Conservation (phyloP, 2,113 vertebrate species). For the Hippocampus guttulatus region DNA sequence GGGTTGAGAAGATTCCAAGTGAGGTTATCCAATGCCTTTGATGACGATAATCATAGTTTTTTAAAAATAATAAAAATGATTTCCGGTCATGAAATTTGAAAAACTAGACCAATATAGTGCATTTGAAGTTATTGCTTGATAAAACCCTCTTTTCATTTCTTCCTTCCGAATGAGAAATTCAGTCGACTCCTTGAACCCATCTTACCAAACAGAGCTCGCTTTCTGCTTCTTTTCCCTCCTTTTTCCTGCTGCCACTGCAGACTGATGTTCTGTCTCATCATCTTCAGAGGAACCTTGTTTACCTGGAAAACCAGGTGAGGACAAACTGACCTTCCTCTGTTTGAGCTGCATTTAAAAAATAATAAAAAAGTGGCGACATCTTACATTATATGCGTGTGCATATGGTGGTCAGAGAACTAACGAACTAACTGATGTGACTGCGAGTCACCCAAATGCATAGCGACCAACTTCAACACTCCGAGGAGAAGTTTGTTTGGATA, state of each 20-base stretch:
- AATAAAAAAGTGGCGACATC: too few species aligned
- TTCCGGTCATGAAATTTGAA: not conserved
- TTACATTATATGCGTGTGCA: too few species aligned
- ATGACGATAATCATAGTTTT: too few species aligned
- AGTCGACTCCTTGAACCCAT: not conserved
- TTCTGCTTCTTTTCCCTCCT: conserved; percentile 23
- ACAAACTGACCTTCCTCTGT: not conserved
- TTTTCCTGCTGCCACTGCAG: conserved; percentile 72
- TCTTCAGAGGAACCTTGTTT: conserved; percentile 95
- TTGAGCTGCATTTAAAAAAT: too few species aligned
- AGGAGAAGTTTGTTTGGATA: too few species aligned
- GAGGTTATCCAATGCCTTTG: too few species aligned
- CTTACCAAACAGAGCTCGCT: not conserved
- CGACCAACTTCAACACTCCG: too few species aligned
- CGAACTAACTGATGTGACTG: too few species aligned
- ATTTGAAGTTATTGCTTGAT: not conserved
- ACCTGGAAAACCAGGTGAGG: conserved; percentile 98
- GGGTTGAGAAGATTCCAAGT: too few species aligned
- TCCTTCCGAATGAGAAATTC: conserved; percentile 4
- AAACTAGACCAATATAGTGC: not conserved
- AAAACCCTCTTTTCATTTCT: not conserved
- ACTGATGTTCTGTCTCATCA: conserved; percentile 97
- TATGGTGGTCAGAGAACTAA: too few species aligned
- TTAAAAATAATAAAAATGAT: too few species aligned
- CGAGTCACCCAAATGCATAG: too few species aligned